Evolutionary conservation across 2,888 invertebrate genomes (phyloP).

Genomic region (Beris morrisii): DNA sequence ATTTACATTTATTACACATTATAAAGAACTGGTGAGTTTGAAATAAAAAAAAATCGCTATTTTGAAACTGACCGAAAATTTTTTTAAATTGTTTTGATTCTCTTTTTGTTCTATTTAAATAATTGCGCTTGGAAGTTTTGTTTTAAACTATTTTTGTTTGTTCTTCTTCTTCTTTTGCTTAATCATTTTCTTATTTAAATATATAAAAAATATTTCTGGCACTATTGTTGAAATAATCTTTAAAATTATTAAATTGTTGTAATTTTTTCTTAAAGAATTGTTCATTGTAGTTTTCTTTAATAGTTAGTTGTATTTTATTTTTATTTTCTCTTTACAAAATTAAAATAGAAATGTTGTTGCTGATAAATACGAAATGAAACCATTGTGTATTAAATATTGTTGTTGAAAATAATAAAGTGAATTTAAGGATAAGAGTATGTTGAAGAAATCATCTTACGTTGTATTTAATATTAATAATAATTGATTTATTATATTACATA

Average conservation of each 20-base stretch:
- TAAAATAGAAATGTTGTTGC: conserved; percentile 11
- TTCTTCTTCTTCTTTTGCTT: conserved; percentile 33
- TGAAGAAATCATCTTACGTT: conserved; percentile 5
- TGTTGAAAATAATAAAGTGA: conserved; percentile 18
- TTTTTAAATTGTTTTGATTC: conserved; percentile 8
- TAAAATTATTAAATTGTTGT: conserved; percentile 32
- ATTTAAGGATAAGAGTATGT: conserved; percentile 29
- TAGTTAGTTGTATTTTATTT: conserved; percentile 13
- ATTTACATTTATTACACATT: conserved; percentile 32
- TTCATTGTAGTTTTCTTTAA: conserved; percentile 6
- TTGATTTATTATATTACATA: conserved; percentile 21
- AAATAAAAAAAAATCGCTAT: conserved; percentile 9
- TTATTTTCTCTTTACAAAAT: conserved; percentile 9
- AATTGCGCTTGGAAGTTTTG: conserved; percentile 6
- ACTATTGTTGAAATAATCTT: conserved; percentile 54
- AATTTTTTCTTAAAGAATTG: conserved; percentile 11
- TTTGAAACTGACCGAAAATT: conserved; percentile 28
- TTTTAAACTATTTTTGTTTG: conserved; percentile 30
- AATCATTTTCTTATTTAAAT: conserved; percentile 34
- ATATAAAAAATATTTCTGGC: conserved; percentile 54
- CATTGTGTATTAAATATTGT: conserved; percentile 29
- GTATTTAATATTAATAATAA: background rate
- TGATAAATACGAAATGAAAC: conserved; percentile 30
- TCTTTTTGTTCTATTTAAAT: conserved; percentile 9
- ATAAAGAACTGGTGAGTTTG: conserved; percentile 11